phyloP scores from a whole-genome alignment of 2,113 vertebrate genomes.

The Dipodomys stephensi region DNA sequence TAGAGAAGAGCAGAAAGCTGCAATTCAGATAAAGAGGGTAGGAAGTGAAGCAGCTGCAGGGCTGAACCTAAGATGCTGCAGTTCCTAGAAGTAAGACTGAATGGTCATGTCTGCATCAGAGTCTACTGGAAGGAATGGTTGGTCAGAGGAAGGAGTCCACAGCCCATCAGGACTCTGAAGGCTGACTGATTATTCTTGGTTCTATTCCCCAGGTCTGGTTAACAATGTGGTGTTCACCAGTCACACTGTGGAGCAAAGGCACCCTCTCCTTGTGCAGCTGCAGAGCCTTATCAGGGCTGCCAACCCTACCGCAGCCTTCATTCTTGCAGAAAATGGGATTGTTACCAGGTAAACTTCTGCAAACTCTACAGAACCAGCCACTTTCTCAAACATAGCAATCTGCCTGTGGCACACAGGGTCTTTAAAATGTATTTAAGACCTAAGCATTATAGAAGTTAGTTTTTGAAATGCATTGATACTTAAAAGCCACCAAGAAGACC shows the following conservation, averaged over 20 bases:
- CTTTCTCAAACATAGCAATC: not conserved
- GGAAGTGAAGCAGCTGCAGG: not conserved
- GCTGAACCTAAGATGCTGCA: not conserved
- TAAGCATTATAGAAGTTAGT: not conserved
- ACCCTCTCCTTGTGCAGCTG: constrained; percentile 91
- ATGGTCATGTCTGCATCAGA: not conserved
- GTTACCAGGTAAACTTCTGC: constrained; percentile 90
- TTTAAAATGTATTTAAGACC: not conserved
- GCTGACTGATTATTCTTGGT: constrained; percentile 23
- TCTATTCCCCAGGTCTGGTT: constrained; percentile 91
- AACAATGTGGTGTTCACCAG: constrained; percentile 94
- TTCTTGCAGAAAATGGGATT: constrained; percentile 93
- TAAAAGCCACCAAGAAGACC: constrained; percentile 10
- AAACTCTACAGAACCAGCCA: not conserved
- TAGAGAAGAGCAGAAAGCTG: not conserved
- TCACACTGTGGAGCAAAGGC: constrained; percentile 90
- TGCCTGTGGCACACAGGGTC: not conserved
- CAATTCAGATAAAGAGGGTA: not conserved
- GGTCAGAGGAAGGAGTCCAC: not conserved
- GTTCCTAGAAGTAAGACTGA: not conserved
- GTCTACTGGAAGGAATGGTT: not conserved
- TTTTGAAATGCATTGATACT: not conserved
- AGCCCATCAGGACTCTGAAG: not conserved
- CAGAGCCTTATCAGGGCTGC: constrained; percentile 94
- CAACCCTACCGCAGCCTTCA: constrained; percentile 92